phyloP scores from a whole-genome alignment of 2,888 invertebrate species.

The Mesopsocus fuscifrons region DNA sequence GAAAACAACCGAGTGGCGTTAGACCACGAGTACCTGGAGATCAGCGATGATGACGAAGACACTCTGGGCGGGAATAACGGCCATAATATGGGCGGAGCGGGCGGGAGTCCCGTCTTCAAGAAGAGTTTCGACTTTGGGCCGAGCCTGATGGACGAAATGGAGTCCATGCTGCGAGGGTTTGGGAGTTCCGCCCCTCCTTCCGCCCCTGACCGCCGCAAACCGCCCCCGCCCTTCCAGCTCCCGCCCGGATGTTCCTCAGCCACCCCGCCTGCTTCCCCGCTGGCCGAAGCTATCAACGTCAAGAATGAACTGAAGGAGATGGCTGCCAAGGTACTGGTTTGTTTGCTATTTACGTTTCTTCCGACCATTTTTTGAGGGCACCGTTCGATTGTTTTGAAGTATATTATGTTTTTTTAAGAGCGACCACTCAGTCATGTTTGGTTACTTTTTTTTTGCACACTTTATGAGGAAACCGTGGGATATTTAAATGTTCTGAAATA shows the following conservation, averaged over 20 bases:
- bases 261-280: conserved; percentile 19
- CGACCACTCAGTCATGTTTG: no score
- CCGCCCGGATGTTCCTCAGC: not conserved
- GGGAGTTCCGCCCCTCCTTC: conserved; percentile 24
- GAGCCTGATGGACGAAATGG: conserved; percentile 77
- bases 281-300: conserved; percentile 38
- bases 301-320: conserved; percentile 50
- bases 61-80: conserved; percentile 72
- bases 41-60: conserved; percentile 46
- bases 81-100: no score
- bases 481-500: no score
- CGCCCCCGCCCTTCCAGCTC: conserved; percentile 13
- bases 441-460: no score
- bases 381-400: no score
- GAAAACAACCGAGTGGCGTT: not conserved
- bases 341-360: no score
- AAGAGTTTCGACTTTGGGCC: conserved; percentile 56
- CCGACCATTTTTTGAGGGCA: no score
- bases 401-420: no score
- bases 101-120: conserved; percentile 21
- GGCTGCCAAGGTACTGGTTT: conserved; percentile 28
- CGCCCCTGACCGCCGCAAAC: conserved; percentile 19
- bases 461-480: no score
- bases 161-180: conserved; percentile 57
- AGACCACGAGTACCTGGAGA: not conserved